Base-by-base conservation (phyloP, 2,797 vertebrate genomes). In the Alosa sapidissima region DNA sequence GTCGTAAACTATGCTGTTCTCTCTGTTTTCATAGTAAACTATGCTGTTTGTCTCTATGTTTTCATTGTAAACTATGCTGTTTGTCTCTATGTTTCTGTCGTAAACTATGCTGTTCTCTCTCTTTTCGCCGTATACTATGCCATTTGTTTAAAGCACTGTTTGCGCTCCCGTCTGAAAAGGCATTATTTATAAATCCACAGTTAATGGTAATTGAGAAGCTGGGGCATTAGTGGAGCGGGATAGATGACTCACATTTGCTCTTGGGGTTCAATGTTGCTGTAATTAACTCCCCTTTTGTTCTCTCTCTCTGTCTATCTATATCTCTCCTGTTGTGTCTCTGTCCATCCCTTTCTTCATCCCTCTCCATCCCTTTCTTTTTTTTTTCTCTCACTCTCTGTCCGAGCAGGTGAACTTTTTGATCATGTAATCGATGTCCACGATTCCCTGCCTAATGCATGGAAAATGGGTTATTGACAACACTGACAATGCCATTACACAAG, bases 401-500 rank as follows among this genome's bases (percentile, higher is more conserved):
- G 19, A 58, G 3, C 33, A 72, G 33, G 11, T 33, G 65, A 72
- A 72, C 28, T 72, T 72, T 41, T 13, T 36, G 33, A 75, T 75
- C 13, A 45, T 45, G 2, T 14, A 36, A 41, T 75, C 14, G 6
- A 75, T 75, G 68, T 36, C 14, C 14, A 13, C 16, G 36, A 72
- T 72, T 41, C 13, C 16, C 36, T 16, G 68, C 91, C 89, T 91
- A 91, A 93, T 92, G 88, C 90, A 78, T 19, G 14, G 68, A 89
- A 93, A 92, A 72, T 91, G 87, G 90, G 91, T 91, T 93, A 91
- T 87, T 91, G 91, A 90, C 87, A 83, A 51, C 72, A 78, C 47
- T 78, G 72, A 16, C 72, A 78, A 78, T 78, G 36, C 41, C 1
- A 14, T 48, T 36, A 5, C 85, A 84, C 9, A 62, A 81, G 83